A percentile compares a stretch with the other conserved stretches of the same genome.
These are phyloP conservation scores for Naja naja DNA, from an alignment of 2,113 vertebrate genomes.

Conservation along the genomic window DNA sequence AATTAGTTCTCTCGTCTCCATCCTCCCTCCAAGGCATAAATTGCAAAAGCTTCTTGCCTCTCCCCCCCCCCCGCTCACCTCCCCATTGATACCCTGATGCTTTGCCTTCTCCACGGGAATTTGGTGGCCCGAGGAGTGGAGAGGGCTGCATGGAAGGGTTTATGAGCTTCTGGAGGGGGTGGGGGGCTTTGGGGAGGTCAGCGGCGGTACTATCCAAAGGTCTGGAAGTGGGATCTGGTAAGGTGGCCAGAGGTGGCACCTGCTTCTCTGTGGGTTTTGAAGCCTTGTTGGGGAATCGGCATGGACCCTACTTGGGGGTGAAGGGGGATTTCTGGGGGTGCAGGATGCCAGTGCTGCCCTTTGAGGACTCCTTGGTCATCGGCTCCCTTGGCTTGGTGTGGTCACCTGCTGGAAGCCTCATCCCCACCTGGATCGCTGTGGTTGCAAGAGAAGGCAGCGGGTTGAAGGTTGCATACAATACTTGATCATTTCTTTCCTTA, in stretches of 20 bases:
- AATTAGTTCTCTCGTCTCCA: neutral
- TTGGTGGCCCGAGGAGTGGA: neutral
- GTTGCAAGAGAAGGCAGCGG: no score
- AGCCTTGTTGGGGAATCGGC: neutral
- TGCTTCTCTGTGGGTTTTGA: neutral
- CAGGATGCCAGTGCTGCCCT: no score
- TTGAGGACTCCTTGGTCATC: no score
- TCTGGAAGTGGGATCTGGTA: neutral
- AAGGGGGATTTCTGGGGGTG: neutral
- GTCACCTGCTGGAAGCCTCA: neutral
- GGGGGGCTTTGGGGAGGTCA: neutral
- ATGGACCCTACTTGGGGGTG: accelerated
- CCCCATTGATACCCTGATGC: neutral
- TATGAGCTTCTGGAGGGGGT: neutral
- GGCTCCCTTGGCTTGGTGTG: neutral
- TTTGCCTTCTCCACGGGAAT: neutral
- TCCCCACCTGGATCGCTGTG: neutral
- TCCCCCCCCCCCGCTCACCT: no score
- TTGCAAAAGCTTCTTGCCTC: neutral
- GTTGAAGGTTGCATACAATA: neutral
- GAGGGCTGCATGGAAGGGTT: neutral
- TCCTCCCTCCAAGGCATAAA: neutral
- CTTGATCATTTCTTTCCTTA: neutral
- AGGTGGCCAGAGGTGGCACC: neutral
- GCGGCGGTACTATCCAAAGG: neutral